A percentile compares a stretch with the other conserved stretches of the same genome.
phyloP scores from a whole-genome alignment of 2,888 invertebrate species.

The Sceliomorpha sp. region DNA sequence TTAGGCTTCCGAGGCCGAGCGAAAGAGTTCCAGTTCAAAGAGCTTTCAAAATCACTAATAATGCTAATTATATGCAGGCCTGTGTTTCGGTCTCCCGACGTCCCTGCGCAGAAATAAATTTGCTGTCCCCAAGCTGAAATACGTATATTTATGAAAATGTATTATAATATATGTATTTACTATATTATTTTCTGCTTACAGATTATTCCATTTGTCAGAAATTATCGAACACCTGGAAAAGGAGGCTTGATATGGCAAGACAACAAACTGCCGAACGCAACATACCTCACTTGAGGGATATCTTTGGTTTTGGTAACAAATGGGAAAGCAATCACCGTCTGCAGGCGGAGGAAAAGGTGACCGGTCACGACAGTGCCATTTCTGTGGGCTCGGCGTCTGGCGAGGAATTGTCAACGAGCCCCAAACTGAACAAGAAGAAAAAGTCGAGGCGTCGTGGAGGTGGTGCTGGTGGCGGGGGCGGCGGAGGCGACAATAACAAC shows the following conservation, averaged over 20 bases:
- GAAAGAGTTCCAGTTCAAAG: too few relatives aligned
- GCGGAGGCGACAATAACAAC: conserved; percentile 83
- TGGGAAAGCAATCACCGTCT: conserved; percentile 70
- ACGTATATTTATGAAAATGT: too few relatives aligned
- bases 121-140: too few relatives aligned
- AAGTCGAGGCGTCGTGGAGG: conserved; percentile 84
- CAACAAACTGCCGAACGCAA: conserved; percentile 85
- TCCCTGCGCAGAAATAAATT: too few relatives aligned
- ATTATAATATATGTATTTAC: too few relatives aligned
- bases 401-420: conserved; percentile 77
- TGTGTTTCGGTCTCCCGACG: too few relatives aligned
- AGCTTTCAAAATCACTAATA: too few relatives aligned
- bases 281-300: conserved; percentile 89
- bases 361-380: conserved; percentile 78
- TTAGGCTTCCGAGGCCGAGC: too few relatives aligned
- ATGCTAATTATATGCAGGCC: too few relatives aligned
- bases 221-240: too few relatives aligned
- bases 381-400: conserved; percentile 79
- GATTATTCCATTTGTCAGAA: background rate
- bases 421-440: conserved; percentile 83
- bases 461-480: too few relatives aligned
- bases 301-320: conserved; percentile 84
- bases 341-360: conserved; percentile 73
- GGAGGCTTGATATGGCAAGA: conserved; percentile 65
- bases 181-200: conserved; percentile 25